These are phyloP conservation scores for Timema cristinae DNA, from an alignment of 2,888 invertebrate species.

Conservation along the genomic window DNA sequence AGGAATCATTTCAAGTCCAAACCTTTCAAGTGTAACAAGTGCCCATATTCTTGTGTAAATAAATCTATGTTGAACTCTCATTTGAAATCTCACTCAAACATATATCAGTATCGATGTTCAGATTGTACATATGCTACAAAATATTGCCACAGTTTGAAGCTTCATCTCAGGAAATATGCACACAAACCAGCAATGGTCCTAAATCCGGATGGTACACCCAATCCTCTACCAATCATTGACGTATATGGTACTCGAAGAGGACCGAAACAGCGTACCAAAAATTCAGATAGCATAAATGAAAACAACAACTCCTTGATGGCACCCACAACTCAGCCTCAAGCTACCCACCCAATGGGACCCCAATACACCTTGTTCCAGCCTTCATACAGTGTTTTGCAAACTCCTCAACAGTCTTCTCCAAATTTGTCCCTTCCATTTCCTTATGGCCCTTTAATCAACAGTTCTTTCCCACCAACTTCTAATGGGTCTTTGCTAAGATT, in stretches of 20 bases:
- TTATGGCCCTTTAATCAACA: constrained; percentile 10
- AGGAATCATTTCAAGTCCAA: constrained; percentile 93
- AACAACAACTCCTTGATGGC: background rate
- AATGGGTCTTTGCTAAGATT: background rate
- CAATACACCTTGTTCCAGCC: constrained; percentile 15
- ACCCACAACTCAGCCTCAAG: background rate
- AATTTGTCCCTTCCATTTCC: constrained; percentile 19
- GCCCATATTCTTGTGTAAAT: constrained; percentile 90
- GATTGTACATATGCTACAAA: constrained; percentile 96
- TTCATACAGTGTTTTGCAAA: background rate
- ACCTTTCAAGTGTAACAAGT: constrained; percentile 89
- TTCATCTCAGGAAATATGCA: constrained; percentile 86
- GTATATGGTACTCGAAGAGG: constrained; percentile 87
- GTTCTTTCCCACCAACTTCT: background rate
- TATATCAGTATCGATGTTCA: constrained; percentile 89
- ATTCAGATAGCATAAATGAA: background rate
- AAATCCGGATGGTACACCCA: constrained; percentile 83
- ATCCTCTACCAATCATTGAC: constrained; percentile 83
- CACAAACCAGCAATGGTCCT: constrained; percentile 89
- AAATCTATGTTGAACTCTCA: constrained; percentile 99
- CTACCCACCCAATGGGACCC: background rate
- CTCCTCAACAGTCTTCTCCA: background rate
- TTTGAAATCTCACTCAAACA: constrained; percentile 88
- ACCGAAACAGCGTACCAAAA: constrained; percentile 58
- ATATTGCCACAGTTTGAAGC: constrained; percentile 94